phyloP scores from a whole-genome alignment of 2,113 vertebrate species.

The Pedionomus torquatus region DNA sequence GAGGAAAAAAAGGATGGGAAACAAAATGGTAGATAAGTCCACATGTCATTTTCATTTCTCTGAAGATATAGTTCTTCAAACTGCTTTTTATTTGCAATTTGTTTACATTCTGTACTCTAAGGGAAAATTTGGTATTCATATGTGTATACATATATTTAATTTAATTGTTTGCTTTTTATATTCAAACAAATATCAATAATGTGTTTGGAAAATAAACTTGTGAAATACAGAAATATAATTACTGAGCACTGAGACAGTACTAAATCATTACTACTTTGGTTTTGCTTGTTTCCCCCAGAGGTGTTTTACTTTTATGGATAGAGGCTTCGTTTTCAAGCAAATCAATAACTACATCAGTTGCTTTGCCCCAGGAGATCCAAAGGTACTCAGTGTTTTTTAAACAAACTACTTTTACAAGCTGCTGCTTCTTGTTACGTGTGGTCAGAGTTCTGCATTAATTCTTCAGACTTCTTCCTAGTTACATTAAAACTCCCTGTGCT shows the following conservation, averaged over 20 bases:
- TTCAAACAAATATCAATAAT: not conserved
- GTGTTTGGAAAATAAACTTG: not conserved
- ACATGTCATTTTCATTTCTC: not conserved
- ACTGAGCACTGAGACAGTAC: not conserved
- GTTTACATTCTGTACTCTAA: not conserved
- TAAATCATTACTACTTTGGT: not conserved
- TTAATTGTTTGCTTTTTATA: not conserved
- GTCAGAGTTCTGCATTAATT: not conserved
- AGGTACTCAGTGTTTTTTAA: slow-evolving; percentile 77
- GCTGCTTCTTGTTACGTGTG: not conserved
- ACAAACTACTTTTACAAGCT: not conserved
- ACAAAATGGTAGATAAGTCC: not conserved
- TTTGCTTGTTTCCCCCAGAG: slow-evolving; percentile 77
- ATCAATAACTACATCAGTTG: slow-evolving; percentile 98
- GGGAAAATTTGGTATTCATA: not conserved
- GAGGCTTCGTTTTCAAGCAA: slow-evolving; percentile 97
- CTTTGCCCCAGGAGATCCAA: slow-evolving; percentile 94
- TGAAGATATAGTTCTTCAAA: not conserved
- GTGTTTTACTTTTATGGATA: slow-evolving; percentile 98
- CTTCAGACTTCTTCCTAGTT: not conserved
- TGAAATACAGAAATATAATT: not conserved
- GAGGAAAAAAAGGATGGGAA: not conserved
- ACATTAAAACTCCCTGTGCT: not conserved
- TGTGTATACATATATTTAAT: not conserved
- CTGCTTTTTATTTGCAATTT: not conserved